Percentiles rank a stretch among this genome's conserved stretches.
Evolutionary conservation across 2,888 invertebrate species (phyloP).

Genomic region (Mantis religiosa): DNA sequence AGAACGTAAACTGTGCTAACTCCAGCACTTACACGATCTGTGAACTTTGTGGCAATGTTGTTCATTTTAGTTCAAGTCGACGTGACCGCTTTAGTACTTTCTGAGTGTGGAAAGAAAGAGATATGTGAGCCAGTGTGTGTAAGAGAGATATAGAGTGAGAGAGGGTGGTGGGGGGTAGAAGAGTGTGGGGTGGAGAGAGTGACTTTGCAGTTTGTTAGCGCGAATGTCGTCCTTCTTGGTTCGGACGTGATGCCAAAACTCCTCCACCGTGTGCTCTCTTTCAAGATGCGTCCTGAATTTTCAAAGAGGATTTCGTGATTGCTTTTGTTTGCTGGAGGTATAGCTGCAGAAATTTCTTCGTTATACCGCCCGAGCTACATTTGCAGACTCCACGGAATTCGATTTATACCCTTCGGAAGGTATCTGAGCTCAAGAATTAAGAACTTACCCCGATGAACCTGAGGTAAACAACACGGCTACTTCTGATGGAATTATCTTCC

Average conservation of each 20-base stretch:
- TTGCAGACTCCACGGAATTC: background rate
- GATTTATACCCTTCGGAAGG: background rate
- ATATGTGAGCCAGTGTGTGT: background rate
- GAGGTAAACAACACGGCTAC: background rate
- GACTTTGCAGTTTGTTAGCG: background rate
- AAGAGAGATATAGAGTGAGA: too few relatives aligned
- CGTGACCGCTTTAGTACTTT: background rate
- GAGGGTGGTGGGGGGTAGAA: too few relatives aligned
- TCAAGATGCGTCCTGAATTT: background rate
- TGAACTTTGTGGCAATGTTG: background rate
- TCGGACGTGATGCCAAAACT: background rate
- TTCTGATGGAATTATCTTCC: too few relatives aligned
- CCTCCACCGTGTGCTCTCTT: background rate
- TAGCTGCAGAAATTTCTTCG: background rate
- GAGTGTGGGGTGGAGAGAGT: background rate
- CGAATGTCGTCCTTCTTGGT: background rate
- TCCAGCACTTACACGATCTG: background rate
- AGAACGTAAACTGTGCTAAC: background rate
- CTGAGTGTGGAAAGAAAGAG: background rate
- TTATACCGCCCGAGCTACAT: background rate
- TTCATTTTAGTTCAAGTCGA: too few relatives aligned
- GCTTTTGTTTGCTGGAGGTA: conserved; percentile 1
- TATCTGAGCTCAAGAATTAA: background rate
- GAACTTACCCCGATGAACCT: background rate
- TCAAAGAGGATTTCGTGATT: background rate